Evolutionary conservation across 2,888 invertebrate species (phyloP).

Genomic region (Nebria brevicollis): DNA sequence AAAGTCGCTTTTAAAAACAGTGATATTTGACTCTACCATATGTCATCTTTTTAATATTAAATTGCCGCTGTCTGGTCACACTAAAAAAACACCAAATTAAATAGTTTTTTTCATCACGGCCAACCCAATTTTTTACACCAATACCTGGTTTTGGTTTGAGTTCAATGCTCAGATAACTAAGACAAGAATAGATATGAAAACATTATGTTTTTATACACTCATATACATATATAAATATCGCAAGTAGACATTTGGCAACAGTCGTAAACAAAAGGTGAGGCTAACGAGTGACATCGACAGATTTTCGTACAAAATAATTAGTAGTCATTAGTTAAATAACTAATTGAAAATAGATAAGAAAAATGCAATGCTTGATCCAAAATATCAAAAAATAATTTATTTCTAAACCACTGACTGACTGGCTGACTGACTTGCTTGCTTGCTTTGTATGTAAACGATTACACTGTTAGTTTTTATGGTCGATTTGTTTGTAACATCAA

Average conservation of each 20-base stretch:
- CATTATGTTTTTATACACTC: not conserved
- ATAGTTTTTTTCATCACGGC: not conserved
- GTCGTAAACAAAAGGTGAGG: not conserved
- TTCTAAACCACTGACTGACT: not conserved
- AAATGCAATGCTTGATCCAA: too few species aligned
- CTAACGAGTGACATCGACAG: too few species aligned
- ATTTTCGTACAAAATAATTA: too few species aligned
- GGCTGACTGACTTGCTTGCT: too few species aligned
- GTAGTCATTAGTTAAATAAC: too few species aligned
- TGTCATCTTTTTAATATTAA: conserved; percentile 30
- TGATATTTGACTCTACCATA: conserved; percentile 46
- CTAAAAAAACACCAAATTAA: not conserved
- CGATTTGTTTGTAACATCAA: conserved; percentile 3
- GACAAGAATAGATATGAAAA: not conserved
- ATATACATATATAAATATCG: too few species aligned
- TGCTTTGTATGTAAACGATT: not conserved
- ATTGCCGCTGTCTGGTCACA: not conserved
- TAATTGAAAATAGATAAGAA: too few species aligned
- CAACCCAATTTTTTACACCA: not conserved
- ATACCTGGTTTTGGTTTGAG: not conserved
- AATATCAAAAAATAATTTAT: not conserved
- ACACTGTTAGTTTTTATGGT: not conserved
- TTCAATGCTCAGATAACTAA: not conserved
- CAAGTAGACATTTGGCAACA: not conserved
- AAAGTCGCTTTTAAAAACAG: conserved; percentile 44